Evolutionary conservation across 2,113 vertebrate genomes (phyloP), one percentile per base, ranked within the genome.

Genomic region (Corapipo altera): DNA sequence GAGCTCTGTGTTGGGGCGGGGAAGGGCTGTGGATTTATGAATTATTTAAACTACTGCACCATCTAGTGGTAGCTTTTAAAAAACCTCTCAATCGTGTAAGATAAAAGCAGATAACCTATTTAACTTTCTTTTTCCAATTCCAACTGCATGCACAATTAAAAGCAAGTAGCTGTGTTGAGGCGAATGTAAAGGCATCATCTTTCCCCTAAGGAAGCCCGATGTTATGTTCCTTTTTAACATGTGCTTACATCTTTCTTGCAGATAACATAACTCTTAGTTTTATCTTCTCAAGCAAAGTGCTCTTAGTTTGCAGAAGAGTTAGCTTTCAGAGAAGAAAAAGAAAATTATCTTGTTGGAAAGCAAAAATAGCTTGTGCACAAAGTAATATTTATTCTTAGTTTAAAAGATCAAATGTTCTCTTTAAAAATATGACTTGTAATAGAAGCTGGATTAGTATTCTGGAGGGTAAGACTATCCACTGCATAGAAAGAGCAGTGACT

Each of bases 191-290:
- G 58, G 27, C 39, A 48, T 70, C 21, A 37, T 61, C 67, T 73
- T 77, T 64, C 23, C 19, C 10, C 17, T 67, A 14, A 55, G 35
- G 65, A 73, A 66, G n/a, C 8, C n/a, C 59, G 41, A 62, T 66
- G n/a, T 61, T 61, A 12, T 65, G 48, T 73, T 79, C 21, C 20
- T 91, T 18, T 33, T 79, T 71, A 88, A 44, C 6, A 13, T 16
- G 9, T 21, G 5, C 49, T 88, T 59, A 41, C 37, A 7, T 46
- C 33, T 85, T 86, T 80, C 35, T 70, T 85, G 44, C 69, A 98
- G 98, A 93, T 97, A 98, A 7, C 7, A 58, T 9, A 97, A 96
- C 64, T 98, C 98, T 83, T 98, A 95, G 97, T 58, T 90, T 97
- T 39, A 97, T 97, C 70, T 98, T 74, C 97, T 91, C 97, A 98